Conservation (phyloP, 2,797 vertebrate species). For the Mus minutoides region DNA sequence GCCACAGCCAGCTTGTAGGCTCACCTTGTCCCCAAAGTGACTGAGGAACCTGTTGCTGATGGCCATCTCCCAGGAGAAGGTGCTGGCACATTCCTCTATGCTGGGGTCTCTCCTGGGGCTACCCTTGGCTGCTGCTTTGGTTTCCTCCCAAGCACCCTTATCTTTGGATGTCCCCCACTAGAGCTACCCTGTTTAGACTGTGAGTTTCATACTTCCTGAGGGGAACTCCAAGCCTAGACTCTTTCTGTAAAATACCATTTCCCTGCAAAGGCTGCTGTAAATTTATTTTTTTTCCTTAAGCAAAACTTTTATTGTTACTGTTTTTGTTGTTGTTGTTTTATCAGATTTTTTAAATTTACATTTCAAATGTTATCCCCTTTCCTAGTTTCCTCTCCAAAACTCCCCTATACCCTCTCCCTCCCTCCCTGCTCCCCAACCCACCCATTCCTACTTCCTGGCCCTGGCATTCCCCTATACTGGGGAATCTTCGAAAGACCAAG, state of each 20-base stretch:
- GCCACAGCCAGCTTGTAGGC: neutral
- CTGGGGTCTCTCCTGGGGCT: neutral
- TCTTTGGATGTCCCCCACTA: neutral
- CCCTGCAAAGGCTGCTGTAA: neutral
- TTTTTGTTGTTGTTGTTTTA: no score
- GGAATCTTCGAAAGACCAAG: no score
- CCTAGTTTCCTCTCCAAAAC: no score
- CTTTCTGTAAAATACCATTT: neutral
- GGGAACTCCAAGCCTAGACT: neutral
- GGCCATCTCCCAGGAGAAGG: neutral
- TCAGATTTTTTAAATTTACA: no score
- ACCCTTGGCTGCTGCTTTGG: neutral
- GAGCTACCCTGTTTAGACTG: neutral
- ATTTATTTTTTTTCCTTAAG: neutral
- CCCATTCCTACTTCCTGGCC: no score
- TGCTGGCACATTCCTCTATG: neutral
- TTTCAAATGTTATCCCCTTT: no score
- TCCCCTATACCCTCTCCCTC: no score
- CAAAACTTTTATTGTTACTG: no score
- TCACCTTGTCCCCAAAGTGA: neutral
- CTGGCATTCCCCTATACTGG: no score
- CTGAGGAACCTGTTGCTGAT: neutral
- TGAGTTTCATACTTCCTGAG: neutral
- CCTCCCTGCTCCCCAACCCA: no score
- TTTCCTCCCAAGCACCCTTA: neutral